Conservation (phyloP, 2,888 invertebrate genomes). For the Sussaba pulchella region DNA sequence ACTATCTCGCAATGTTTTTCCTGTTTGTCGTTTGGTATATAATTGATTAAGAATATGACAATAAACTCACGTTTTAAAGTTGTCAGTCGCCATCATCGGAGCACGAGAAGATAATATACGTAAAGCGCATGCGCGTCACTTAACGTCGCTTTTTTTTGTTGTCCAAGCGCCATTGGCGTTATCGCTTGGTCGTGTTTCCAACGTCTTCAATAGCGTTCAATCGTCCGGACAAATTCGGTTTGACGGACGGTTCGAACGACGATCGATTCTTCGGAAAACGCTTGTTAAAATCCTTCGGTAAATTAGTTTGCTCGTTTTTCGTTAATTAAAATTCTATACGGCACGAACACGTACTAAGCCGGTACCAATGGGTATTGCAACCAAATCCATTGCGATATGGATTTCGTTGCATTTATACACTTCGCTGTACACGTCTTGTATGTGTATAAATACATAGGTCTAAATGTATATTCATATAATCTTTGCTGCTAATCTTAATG, state of each 20-base stretch:
- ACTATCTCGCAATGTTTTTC: neutral
- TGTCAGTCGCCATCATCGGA: conserved; percentile 82
- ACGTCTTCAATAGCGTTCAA: neutral
- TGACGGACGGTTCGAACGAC: neutral
- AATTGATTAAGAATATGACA: conserved; percentile 74
- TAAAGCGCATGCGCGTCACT: conserved; percentile 77
- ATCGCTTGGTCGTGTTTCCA: conserved; percentile 56
- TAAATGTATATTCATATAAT: too few relatives aligned
- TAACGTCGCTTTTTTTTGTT: conserved; percentile 64
- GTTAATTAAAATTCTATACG: neutral
- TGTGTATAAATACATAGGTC: too few relatives aligned
- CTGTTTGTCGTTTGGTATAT: conserved; percentile 48
- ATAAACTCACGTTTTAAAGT: conserved; percentile 83
- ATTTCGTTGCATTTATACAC: neutral
- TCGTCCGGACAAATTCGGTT: neutral
- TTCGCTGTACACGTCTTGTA: neutral
- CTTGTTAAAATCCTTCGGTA: neutral
- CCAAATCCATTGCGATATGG: neutral
- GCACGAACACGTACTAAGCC: neutral
- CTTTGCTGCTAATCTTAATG: neutral
- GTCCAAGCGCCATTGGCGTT: conserved; percentile 49
- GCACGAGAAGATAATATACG: conserved; percentile 73
- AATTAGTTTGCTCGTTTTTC: neutral
- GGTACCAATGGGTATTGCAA: neutral
- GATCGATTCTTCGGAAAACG: neutral